These are phyloP conservation scores for Catostylus mosaicus DNA, from an alignment of 30 jellyfish, hydroid and myxozoan genomes.

Conservation along the genomic window DNA sequence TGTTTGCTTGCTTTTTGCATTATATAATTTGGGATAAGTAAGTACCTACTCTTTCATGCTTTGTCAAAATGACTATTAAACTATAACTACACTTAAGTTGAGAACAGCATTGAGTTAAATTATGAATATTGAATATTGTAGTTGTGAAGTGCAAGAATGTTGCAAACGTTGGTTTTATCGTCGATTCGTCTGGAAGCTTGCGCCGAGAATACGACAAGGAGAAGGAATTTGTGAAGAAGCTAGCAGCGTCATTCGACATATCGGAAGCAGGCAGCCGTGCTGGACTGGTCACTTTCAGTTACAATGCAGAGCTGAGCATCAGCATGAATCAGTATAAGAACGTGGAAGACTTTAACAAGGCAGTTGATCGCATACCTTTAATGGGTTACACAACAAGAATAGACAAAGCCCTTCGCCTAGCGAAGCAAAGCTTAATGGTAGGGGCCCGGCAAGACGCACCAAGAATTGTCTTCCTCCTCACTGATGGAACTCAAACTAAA, in stretches of 20 bases:
- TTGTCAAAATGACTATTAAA: no score
- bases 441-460: slow-evolving; percentile 73
- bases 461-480: slow-evolving; percentile 69
- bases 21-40: no score
- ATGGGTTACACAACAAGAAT: slow-evolving; percentile 86
- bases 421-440: slow-evolving; percentile 55
- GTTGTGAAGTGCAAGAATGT: slow-evolving; percentile 28
- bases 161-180: slow-evolving; percentile 69
- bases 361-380: slow-evolving; percentile 76
- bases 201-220: slow-evolving; percentile 65
- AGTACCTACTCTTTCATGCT: no score
- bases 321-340: slow-evolving; percentile 58
- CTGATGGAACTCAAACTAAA: slow-evolving; percentile 89
- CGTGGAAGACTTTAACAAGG: slow-evolving; percentile 52
- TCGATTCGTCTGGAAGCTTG: slow-evolving; percentile 80
- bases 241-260: slow-evolving; percentile 39
- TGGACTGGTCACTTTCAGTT: slow-evolving; percentile 85
- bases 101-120: no score
- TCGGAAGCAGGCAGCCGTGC: slow-evolving; percentile 67
- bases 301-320: slow-evolving; percentile 82
- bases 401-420: slow-evolving; percentile 83
- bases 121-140: no score
- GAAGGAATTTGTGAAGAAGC: slow-evolving; percentile 55
- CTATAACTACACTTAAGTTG: no score
- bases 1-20: no score